These are phyloP conservation scores for Simalia tracyae DNA, from an alignment of 2,797 vertebrate genomes.

Conservation along the genomic window DNA sequence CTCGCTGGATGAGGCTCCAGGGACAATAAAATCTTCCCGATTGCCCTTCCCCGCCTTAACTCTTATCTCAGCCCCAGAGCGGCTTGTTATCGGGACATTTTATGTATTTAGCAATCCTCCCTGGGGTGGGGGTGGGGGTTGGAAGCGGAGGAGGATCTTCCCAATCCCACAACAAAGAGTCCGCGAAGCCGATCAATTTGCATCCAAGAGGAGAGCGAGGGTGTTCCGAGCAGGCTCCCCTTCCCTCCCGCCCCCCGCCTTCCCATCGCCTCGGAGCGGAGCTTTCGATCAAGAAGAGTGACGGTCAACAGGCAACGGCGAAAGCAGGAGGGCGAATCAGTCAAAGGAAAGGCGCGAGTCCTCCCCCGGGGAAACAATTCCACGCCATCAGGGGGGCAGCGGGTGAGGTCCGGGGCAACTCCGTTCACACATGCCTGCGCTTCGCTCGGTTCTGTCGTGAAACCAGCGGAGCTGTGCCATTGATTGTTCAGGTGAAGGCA, in stretches of 20 bases:
- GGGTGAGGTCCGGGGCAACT: neutral
- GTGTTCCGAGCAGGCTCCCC: neutral
- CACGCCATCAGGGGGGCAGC: neutral
- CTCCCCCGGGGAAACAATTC: neutral
- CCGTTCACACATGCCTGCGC: neutral
- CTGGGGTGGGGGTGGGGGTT: neutral
- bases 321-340: neutral
- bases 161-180: neutral
- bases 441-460: neutral
- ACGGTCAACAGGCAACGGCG: neutral
- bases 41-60: neutral
- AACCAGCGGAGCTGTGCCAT: neutral
- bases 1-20: neutral
- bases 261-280: neutral
- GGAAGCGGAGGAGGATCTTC: neutral
- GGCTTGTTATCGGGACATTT: conserved; percentile 1
- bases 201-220: neutral
- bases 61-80: conserved; percentile 15
- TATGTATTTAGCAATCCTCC: conserved; percentile 7
- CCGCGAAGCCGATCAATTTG: neutral
- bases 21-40: neutral
- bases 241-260: neutral
- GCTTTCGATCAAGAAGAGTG: neutral
- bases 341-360: neutral
- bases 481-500: neutral